Conservation (phyloP, 92 coral and sea anemone genomes). For the Epizoanthus scotinus region DNA sequence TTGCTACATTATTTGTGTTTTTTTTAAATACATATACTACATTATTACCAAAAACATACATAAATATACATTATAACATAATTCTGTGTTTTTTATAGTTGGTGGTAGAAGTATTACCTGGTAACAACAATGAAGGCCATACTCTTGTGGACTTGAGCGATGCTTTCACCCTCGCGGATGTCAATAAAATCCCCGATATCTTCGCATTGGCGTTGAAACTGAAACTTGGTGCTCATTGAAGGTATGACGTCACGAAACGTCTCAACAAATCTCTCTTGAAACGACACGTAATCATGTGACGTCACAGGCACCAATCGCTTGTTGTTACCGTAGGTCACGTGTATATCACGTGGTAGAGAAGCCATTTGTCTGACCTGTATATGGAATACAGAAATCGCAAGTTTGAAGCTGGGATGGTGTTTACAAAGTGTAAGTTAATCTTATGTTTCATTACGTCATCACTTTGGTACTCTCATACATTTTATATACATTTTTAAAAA, state of each 20-base stretch:
- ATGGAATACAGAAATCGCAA: background rate
- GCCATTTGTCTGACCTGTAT: background rate
- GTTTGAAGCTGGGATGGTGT: too few species aligned
- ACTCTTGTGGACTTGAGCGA: slow-evolving; percentile 12
- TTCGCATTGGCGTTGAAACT: slow-evolving; percentile 13
- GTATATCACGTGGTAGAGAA: slow-evolving; percentile 31
- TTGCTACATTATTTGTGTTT: too few species aligned
- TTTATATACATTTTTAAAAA: too few species aligned
- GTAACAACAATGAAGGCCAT: slow-evolving; percentile 6
- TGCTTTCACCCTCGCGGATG: slow-evolving; percentile 19
- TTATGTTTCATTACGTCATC: too few species aligned
- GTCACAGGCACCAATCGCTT: slow-evolving; percentile 33
- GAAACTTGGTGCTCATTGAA: slow-evolving; percentile 1
- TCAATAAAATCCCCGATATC: slow-evolving; percentile 29
- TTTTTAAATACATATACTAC: too few species aligned
- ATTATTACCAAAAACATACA: too few species aligned
- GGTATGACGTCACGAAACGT: slow-evolving; percentile 34
- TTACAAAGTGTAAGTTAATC: too few species aligned
- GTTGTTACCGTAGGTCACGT: slow-evolving; percentile 22
- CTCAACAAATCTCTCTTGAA: slow-evolving; percentile 18
- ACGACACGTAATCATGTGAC: slow-evolving; percentile 12
- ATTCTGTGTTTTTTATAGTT: too few species aligned
- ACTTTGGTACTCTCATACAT: too few species aligned
- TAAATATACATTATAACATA: too few species aligned
- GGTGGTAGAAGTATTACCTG: background rate